These are phyloP conservation scores for Caenorhabditis briggsae DNA, from an alignment of 1,140 invertebrate species.

Conservation along the genomic window DNA sequence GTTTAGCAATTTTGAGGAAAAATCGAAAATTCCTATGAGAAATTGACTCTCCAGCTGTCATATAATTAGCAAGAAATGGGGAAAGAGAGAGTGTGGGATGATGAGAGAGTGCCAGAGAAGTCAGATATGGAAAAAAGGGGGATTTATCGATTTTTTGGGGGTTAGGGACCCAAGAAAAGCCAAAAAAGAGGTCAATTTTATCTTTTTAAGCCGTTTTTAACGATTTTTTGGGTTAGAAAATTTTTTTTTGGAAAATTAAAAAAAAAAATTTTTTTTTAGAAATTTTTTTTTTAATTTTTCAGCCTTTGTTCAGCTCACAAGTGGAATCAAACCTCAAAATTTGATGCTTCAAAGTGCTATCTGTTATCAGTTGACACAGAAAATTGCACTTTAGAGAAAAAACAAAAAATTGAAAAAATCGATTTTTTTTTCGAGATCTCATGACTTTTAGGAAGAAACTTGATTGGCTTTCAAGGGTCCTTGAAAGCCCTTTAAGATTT, in stretches of 20 bases:
- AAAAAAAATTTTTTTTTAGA: not conserved
- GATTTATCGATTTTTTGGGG: not conserved
- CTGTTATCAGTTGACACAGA: not conserved
- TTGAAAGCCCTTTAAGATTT: not conserved
- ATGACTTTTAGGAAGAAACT: not conserved
- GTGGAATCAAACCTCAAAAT: not conserved
- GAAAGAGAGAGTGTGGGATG: not conserved
- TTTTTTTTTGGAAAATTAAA: not conserved
- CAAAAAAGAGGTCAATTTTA: not conserved
- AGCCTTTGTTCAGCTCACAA: not conserved
- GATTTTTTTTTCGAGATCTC: not conserved
- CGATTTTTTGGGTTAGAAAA: not conserved
- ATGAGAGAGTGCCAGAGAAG: not conserved
- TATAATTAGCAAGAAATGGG: constrained; percentile 28
- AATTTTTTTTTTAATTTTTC: not conserved
- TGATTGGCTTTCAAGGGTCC: not conserved
- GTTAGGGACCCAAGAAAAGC: not conserved
- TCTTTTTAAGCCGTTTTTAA: no score
- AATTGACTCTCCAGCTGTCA: no score
- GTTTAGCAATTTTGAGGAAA: no score
- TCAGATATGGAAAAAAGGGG: not conserved
- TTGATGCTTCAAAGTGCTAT: not conserved
- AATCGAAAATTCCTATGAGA: no score
- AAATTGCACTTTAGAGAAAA: constrained; percentile 1
- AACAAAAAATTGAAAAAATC: not conserved